Percentiles rank a stretch among this genome's conserved stretches.
These are phyloP conservation scores for Aphelenchoides fujianensis DNA, from an alignment of 1,140 invertebrate species.

Conservation along the genomic window DNA sequence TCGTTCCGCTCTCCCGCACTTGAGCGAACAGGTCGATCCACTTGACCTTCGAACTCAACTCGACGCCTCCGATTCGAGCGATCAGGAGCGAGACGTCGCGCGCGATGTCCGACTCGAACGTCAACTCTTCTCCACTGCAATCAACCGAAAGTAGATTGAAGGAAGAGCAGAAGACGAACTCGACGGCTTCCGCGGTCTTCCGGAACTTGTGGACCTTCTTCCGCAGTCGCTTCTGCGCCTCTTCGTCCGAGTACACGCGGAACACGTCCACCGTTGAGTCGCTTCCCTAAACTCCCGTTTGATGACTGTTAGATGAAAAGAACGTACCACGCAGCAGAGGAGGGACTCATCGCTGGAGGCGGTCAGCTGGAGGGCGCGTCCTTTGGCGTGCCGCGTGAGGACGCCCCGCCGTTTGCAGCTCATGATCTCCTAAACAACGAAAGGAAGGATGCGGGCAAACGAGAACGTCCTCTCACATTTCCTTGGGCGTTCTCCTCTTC, in stretches of 20 bases:
- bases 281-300: constrained; percentile 67
- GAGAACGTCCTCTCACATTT: constrained; percentile 46
- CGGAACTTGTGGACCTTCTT: constrained; percentile 57
- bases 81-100: constrained; percentile 55
- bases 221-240: constrained; percentile 68
- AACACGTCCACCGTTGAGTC: constrained; percentile 80
- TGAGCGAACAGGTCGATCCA: constrained; percentile 54
- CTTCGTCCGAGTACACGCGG: constrained; percentile 73
- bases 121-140: constrained; percentile 19
- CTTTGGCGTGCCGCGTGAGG: constrained; percentile 73
- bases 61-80: constrained; percentile 49
- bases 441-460: constrained; percentile 30
- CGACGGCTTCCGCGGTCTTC: constrained; percentile 18
- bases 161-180: neutral
- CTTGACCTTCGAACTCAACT: constrained; percentile 48
- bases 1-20: constrained; percentile 21
- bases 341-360: constrained; percentile 68
- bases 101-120: constrained; percentile 37
- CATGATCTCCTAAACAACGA: constrained; percentile 70
- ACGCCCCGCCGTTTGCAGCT: constrained; percentile 74
- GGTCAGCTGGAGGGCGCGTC: constrained; percentile 67
- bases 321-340: constrained; percentile 73
- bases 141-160: neutral
- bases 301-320: neutral
- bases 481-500: constrained; percentile 60